A percentile compares a stretch with the other conserved stretches of the same genome.
Evolutionary conservation across 2,113 vertebrate genomes (phyloP).

Genomic region (Murina feae): DNA sequence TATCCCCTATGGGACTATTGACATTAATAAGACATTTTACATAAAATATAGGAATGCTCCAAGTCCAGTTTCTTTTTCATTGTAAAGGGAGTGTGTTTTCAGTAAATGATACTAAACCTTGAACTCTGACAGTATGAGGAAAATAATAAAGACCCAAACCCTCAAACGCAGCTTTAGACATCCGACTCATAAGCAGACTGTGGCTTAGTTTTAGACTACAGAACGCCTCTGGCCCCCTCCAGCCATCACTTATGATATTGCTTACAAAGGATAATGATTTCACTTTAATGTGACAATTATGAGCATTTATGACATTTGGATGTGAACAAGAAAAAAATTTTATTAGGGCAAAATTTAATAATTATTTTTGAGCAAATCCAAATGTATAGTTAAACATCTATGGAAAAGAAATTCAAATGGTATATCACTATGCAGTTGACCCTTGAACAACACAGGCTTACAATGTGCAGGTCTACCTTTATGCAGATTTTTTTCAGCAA

Average conservation of each 20-base stretch:
- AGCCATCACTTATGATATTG: conserved; percentile 22
- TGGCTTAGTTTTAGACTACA: neutral
- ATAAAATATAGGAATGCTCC: conserved; percentile 28
- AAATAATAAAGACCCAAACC: neutral
- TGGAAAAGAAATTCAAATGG: conserved; percentile 20
- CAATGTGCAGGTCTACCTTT: neutral
- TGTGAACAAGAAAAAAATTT: neutral
- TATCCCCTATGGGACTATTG: neutral
- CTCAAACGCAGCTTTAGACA: neutral
- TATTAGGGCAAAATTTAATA: neutral
- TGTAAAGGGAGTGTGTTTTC: conserved; percentile 28
- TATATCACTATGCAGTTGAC: neutral
- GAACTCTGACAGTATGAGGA: neutral
- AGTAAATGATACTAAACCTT: conserved; percentile 17
- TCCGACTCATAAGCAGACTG: neutral
- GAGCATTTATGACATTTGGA: conserved; percentile 12
- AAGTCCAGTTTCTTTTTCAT: conserved; percentile 25
- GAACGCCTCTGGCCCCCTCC: neutral
- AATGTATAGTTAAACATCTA: conserved; percentile 24
- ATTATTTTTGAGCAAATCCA: neutral
- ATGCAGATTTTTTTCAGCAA: neutral
- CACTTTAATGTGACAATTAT: conserved; percentile 6
- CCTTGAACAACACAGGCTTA: neutral
- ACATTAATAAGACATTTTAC: conserved; percentile 12
- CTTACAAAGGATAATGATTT: neutral